Conservation (phyloP, 2,113 vertebrate species). For the Sialia sialis region DNA sequence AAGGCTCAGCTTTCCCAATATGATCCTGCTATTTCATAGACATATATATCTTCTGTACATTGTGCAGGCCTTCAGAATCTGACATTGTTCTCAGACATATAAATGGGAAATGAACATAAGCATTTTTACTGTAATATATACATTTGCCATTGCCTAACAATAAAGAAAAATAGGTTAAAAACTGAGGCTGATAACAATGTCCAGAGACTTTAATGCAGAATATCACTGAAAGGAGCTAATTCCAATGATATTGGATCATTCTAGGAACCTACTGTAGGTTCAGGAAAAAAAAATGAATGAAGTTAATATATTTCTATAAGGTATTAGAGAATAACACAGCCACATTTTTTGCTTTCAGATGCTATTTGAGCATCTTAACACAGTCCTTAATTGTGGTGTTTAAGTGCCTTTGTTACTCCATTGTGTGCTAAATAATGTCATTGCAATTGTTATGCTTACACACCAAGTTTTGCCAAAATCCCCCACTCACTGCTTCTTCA, state of each 20-base stretch:
- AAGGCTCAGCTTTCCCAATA: neutral
- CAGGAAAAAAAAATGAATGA: neutral
- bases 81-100: neutral
- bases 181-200: neutral
- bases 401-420: slow-evolving; percentile 40
- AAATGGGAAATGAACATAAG: neutral
- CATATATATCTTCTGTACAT: neutral
- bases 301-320: neutral
- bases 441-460: slow-evolving; percentile 31
- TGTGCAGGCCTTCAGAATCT: neutral
- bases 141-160: neutral
- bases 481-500: slow-evolving; percentile 54
- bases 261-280: neutral
- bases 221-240: neutral
- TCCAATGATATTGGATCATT: neutral
- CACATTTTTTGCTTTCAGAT: neutral
- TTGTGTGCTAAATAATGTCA: slow-evolving; percentile 48
- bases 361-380: neutral
- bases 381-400: neutral
- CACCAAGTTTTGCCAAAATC: slow-evolving; percentile 57
- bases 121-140: neutral
- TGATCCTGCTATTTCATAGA: neutral
- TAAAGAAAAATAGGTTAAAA: neutral
- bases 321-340: neutral
- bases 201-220: neutral